These are phyloP conservation scores for Darevskia nairensis DNA, from an alignment of 2,797 vertebrate species.

Conservation along the genomic window DNA sequence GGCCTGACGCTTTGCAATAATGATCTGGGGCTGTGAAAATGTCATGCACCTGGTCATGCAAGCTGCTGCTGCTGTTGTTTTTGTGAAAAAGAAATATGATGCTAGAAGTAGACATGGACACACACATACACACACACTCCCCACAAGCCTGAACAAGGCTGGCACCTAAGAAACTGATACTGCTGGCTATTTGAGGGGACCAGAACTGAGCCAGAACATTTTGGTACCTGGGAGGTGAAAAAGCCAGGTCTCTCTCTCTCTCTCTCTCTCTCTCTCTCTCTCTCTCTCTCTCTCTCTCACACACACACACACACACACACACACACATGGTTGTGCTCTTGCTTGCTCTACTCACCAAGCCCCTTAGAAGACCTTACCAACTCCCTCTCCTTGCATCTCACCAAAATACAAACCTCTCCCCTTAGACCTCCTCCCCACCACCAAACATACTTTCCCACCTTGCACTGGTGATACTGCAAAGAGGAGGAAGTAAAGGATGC, in stretches of 20 bases:
- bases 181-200: not conserved
- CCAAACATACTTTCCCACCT: too few relatives aligned
- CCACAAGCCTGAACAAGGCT: not conserved
- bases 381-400: too few relatives aligned
- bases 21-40: not conserved
- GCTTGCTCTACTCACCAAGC: too few relatives aligned
- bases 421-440: too few relatives aligned
- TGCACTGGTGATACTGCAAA: too few relatives aligned
- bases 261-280: too few relatives aligned
- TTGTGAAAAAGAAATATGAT: not conserved
- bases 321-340: too few relatives aligned
- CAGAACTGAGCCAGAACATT: not conserved
- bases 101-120: not conserved
- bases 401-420: too few relatives aligned
- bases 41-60: not conserved
- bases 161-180: not conserved
- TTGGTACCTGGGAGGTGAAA: not conserved
- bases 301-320: not conserved
- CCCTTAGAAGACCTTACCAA: too few relatives aligned
- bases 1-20: not conserved
- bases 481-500: too few relatives aligned
- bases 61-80: not conserved
- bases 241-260: not conserved
- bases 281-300: too few relatives aligned
- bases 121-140: too few relatives aligned